A percentile compares a stretch with the other conserved stretches of the same genome.
phyloP scores from a whole-genome alignment of 2,888 invertebrate species.

The Glyphotaelius pellucidus region DNA sequence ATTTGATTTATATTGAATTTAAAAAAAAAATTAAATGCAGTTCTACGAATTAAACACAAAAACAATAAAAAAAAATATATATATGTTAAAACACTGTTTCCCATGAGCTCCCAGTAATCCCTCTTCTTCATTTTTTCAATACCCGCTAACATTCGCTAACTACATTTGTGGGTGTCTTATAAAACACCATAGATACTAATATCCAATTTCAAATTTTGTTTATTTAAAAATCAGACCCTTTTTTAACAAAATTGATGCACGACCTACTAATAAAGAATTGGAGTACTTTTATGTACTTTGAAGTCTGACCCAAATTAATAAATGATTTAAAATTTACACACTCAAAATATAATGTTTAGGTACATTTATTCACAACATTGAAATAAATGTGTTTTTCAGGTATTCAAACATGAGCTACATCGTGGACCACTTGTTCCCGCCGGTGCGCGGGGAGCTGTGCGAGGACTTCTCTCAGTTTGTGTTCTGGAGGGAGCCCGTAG shows the following conservation, averaged over 20 bases:
- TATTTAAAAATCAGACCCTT: not conserved
- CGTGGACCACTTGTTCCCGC: slow-evolving; percentile 97
- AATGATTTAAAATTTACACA: not conserved
- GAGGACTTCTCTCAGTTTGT: slow-evolving; percentile 90
- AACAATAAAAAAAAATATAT: not conserved
- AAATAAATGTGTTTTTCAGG: slow-evolving; percentile 79
- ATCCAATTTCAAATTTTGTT: not conserved
- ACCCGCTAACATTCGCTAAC: not conserved
- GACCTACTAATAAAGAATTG: not conserved
- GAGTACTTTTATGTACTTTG: not conserved
- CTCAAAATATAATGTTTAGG: not conserved
- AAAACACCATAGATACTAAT: not conserved
- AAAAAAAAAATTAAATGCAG: no score
- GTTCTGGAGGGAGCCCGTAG: slow-evolving; percentile 95
- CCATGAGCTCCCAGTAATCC: not conserved
- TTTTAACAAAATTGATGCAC: not conserved
- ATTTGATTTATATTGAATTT: no score
- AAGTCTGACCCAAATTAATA: not conserved
- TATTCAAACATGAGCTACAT: slow-evolving; percentile 96
- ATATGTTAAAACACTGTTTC: not conserved
- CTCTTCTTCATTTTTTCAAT: not conserved
- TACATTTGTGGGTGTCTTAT: not conserved
- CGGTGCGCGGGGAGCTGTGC: slow-evolving; percentile 80
- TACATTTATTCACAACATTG: slow-evolving; percentile 2
- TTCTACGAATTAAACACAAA: not conserved